A percentile compares a stretch with the other conserved stretches of the same genome.
Conservation (phyloP, 1,140 invertebrate genomes). For the Bombus soroeensis region DNA sequence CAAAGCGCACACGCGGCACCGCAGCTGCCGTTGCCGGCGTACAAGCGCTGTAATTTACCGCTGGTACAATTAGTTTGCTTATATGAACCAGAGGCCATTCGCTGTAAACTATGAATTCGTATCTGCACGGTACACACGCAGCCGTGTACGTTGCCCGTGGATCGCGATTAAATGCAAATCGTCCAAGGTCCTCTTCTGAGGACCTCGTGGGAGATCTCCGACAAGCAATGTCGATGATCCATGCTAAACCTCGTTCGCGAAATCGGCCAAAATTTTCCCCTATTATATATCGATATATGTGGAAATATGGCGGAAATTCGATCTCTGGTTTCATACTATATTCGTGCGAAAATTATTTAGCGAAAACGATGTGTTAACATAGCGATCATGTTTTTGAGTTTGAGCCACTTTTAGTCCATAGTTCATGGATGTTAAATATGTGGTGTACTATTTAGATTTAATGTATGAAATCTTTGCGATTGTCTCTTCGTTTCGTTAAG, state of each 20-base stretch:
- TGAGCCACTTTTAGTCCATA: too few species aligned
- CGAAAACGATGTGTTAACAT: too few species aligned
- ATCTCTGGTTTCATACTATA: too few species aligned
- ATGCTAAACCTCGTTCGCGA: background rate
- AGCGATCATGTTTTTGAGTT: too few species aligned
- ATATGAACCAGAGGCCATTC: slow-evolving; percentile 68
- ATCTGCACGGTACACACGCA: slow-evolving; percentile 66
- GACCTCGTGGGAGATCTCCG: slow-evolving; percentile 39
- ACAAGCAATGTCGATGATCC: background rate
- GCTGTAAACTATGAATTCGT: slow-evolving; percentile 72
- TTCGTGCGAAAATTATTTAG: too few species aligned
- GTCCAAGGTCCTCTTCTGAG: slow-evolving; percentile 48
- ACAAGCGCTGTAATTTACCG: slow-evolving; percentile 71
- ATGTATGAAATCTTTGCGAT: too few species aligned
- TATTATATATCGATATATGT: too few species aligned
- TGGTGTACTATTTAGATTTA: too few species aligned
- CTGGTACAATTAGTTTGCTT: slow-evolving; percentile 71
- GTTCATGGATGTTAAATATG: too few species aligned
- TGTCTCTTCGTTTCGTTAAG: too few species aligned
- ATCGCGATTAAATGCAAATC: slow-evolving; percentile 72
- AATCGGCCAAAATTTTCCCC: background rate
- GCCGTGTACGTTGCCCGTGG: slow-evolving; percentile 57
- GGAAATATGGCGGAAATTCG: too few species aligned
- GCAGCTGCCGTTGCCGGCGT: slow-evolving; percentile 69
- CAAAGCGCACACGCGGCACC: slow-evolving; percentile 60